Conservation (phyloP, 92 coral and sea anemone genomes). For the Montipora capitata region DNA sequence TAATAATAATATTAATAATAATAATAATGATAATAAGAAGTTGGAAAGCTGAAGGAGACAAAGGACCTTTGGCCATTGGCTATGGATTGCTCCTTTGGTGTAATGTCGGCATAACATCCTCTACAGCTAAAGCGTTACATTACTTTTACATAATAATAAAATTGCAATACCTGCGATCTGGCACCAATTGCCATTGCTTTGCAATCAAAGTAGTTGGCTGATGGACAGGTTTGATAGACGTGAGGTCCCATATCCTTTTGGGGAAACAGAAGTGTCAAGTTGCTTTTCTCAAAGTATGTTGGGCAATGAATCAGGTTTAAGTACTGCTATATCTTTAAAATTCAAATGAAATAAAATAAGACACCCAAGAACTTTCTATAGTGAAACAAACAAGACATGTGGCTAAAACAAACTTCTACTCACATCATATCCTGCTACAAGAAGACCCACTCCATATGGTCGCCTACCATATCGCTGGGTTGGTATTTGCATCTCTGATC, state of each 20-base stretch:
- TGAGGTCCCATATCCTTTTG: conserved; percentile 96
- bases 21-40: too few relatives aligned
- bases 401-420: conserved; percentile 14
- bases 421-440: conserved; percentile 98
- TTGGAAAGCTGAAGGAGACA: too few relatives aligned
- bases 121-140: too few relatives aligned
- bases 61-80: too few relatives aligned
- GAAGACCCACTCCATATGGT: conserved; percentile 98
- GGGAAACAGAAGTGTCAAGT: neutral
- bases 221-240: conserved; percentile 97
- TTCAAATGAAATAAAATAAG: too few relatives aligned
- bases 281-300: neutral
- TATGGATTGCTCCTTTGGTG: too few relatives aligned
- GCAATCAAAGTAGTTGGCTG: conserved; percentile 98
- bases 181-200: conserved; percentile 99
- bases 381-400: neutral
- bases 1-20: too few relatives aligned
- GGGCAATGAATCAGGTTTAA: neutral
- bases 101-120: too few relatives aligned
- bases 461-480: conserved; percentile 96
- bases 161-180: conserved; percentile 89
- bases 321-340: too few relatives aligned
- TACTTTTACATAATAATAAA: neutral
- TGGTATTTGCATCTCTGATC: conserved; percentile 96
- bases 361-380: too few relatives aligned